Percentiles rank a stretch among this genome's conserved stretches.
These are phyloP conservation scores for Limnodromus scolopaceus DNA, from an alignment of 2,797 vertebrate species.

Conservation along the genomic window DNA sequence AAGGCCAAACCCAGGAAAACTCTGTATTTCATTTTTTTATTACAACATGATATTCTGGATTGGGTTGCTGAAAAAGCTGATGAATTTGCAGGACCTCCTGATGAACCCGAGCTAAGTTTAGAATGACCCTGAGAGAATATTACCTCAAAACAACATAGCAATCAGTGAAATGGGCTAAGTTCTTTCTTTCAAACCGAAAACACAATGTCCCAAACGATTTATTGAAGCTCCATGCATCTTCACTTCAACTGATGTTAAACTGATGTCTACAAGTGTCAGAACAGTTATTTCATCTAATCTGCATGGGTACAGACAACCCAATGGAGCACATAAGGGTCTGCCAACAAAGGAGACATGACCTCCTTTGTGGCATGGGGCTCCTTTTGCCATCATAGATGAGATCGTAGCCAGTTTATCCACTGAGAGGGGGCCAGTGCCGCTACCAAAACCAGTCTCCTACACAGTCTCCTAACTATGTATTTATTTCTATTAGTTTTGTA, in stretches of 20 bases:
- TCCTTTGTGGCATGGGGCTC: not conserved
- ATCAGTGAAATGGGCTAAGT: not conserved
- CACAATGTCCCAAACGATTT: not conserved
- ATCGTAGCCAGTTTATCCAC: accelerated
- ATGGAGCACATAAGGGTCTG: not conserved
- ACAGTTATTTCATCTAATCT: not conserved
- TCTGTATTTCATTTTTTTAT: not conserved
- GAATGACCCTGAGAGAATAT: not conserved
- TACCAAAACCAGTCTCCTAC: not conserved
- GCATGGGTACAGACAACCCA: not conserved
- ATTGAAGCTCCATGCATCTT: not conserved
- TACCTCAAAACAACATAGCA: not conserved
- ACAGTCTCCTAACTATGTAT: not conserved
- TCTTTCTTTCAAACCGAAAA: not conserved
- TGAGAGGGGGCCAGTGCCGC: not conserved
- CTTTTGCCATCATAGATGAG: accelerated
- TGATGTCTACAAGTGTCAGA: not conserved
- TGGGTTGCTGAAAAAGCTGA: not conserved
- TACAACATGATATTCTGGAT: not conserved
- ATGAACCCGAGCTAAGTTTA: not conserved
- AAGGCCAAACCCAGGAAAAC: not conserved
- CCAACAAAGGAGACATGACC: not conserved
- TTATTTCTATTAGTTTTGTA: not conserved
- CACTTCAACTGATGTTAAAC: not conserved
- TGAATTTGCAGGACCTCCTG: not conserved